Evolutionary conservation across 2,888 invertebrate genomes (phyloP).

Genomic region (Macropis europaea): DNA sequence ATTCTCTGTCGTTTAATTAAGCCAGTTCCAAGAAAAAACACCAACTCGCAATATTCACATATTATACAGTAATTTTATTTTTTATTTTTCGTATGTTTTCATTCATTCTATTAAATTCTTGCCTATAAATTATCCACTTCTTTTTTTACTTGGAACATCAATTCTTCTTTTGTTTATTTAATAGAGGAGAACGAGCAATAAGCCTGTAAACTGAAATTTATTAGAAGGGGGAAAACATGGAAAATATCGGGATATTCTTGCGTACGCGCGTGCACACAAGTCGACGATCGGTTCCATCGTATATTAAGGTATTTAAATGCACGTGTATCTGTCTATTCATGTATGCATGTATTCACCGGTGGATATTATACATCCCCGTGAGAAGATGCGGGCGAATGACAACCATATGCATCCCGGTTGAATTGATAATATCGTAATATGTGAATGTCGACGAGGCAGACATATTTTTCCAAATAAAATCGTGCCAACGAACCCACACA

Average conservation of each 20-base stretch:
- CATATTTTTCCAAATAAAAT: slow-evolving; percentile 29
- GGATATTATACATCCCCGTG: slow-evolving; percentile 70
- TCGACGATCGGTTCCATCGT: slow-evolving; percentile 37
- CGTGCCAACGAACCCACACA: slow-evolving; percentile 14
- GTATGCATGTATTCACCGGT: slow-evolving; percentile 59
- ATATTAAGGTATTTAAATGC: slow-evolving; percentile 63
- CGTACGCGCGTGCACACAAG: slow-evolving; percentile 20
- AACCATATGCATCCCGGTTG: slow-evolving; percentile 72
- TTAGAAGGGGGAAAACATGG: not conserved
- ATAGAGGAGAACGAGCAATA: no score
- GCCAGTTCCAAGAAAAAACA: no score
- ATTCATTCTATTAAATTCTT: no score
- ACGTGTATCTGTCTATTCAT: slow-evolving; percentile 52
- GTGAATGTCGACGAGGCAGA: slow-evolving; percentile 68
- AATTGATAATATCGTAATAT: slow-evolving; percentile 75
- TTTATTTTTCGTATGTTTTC: no score
- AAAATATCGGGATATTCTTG: slow-evolving; percentile 21
- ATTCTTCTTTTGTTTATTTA: no score
- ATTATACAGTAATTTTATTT: no score
- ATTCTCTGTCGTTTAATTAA: no score
- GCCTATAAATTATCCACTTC: no score
- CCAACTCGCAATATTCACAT: no score
- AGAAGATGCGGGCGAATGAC: slow-evolving; percentile 76
- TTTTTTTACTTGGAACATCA: no score
- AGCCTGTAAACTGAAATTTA: no score